These are phyloP conservation scores for Germaria angustata DNA, from an alignment of 2,888 invertebrate genomes.

Conservation along the genomic window DNA sequence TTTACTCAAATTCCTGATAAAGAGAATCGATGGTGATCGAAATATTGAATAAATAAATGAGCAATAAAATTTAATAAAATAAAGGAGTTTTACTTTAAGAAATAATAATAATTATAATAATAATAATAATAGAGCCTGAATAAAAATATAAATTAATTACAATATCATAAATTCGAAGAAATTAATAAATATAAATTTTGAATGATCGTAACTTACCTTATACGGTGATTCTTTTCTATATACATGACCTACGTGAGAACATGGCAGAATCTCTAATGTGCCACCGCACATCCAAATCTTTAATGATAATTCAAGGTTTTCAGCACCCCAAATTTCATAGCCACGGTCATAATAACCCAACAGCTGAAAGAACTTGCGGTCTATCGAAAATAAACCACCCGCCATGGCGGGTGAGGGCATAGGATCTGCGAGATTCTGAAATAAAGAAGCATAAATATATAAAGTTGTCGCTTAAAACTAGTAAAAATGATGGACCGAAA, in stretches of 20 bases:
- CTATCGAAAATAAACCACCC: slow-evolving; percentile 98
- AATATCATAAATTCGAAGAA: too few relatives aligned
- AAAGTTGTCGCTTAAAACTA: background rate
- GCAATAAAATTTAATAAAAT: too few relatives aligned
- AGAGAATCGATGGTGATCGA: too few relatives aligned
- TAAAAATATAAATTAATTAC: too few relatives aligned
- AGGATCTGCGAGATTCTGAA: slow-evolving; percentile 88
- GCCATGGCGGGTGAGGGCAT: slow-evolving; percentile 99
- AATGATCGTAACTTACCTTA: slow-evolving; percentile 83
- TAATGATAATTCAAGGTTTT: slow-evolving; percentile 98
- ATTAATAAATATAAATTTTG: too few relatives aligned
- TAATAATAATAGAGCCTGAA: too few relatives aligned
- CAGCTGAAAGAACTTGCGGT: slow-evolving; percentile 94
- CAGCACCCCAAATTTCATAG: slow-evolving; percentile 99
- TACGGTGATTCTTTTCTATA: slow-evolving; percentile 98
- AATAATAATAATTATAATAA: too few relatives aligned
- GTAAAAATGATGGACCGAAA: background rate
- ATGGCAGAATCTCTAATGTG: slow-evolving; percentile 97
- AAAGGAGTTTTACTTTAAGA: too few relatives aligned
- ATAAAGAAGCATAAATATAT: slow-evolving; percentile 64
- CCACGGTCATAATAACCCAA: slow-evolving; percentile 99
- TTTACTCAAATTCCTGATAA: too few relatives aligned
- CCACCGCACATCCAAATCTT: slow-evolving; percentile 99
- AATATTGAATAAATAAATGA: too few relatives aligned
- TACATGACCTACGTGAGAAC: slow-evolving; percentile 99